Evolutionary conservation across 2,888 invertebrate genomes (phyloP).

Genomic region (Callosobruchus maculatus): DNA sequence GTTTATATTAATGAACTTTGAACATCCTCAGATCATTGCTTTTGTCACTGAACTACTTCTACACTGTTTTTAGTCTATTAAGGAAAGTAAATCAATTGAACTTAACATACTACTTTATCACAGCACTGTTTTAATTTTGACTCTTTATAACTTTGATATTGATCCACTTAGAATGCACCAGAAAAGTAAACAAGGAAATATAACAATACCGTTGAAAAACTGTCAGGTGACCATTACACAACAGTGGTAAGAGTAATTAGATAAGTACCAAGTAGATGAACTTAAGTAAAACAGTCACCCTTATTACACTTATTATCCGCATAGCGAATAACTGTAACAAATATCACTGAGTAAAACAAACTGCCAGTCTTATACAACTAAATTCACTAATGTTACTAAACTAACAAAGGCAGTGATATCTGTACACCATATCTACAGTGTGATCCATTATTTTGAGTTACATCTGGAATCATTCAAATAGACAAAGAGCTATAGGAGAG

Average conservation of each 20-base stretch:
- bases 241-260: background rate
- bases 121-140: constrained; percentile 18
- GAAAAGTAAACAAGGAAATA: constrained; percentile 10
- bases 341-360: constrained; percentile 15
- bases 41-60: too few species aligned
- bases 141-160: background rate
- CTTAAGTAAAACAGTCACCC: background rate
- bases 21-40: too few species aligned
- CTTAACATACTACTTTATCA: constrained; percentile 10
- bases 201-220: background rate
- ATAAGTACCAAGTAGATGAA: background rate
- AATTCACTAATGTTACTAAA: constrained; percentile 31
- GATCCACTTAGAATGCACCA: background rate
- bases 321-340: background rate
- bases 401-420: constrained; percentile 38
- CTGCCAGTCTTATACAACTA: constrained; percentile 41
- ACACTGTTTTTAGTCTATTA: background rate
- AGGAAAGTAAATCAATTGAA: background rate
- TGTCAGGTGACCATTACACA: background rate
- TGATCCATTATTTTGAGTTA: background rate
- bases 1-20: too few species aligned
- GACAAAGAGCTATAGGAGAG: background rate
- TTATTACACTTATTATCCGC: background rate
- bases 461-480: background rate
- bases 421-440: constrained; percentile 27